Evolutionary conservation across 2,888 invertebrate genomes (phyloP).

Genomic region (Rotaria sp.): DNA sequence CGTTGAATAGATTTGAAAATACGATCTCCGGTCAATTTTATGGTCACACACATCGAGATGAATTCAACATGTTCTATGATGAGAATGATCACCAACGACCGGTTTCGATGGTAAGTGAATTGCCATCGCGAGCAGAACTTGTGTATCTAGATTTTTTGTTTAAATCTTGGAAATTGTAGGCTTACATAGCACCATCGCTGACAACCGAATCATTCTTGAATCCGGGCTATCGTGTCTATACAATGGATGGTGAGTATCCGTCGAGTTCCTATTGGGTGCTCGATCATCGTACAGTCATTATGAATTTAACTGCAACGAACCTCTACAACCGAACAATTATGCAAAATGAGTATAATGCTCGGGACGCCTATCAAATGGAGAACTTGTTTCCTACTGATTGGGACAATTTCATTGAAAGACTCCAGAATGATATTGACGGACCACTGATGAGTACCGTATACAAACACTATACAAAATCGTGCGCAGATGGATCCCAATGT

Average conservation of each 20-base stretch:
- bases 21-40: constrained; percentile 73
- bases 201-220: constrained; percentile 70
- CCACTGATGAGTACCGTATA: background rate
- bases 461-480: constrained; percentile 27
- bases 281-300: too few species aligned
- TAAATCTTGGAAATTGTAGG: constrained; percentile 53
- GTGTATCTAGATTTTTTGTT: too few species aligned
- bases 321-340: too few species aligned
- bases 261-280: constrained; percentile 16
- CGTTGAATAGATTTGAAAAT: constrained; percentile 47
- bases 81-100: constrained; percentile 26
- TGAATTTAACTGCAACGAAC: too few species aligned
- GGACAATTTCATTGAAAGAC: constrained; percentile 26
- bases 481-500: constrained; percentile 8
- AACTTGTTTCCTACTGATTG: constrained; percentile 32
- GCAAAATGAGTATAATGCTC: too few species aligned
- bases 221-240: constrained; percentile 86
- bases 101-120: background rate
- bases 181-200: constrained; percentile 64
- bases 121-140: background rate
- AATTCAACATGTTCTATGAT: constrained; percentile 69
- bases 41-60: constrained; percentile 85
- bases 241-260: constrained; percentile 72
- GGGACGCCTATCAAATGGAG: constrained; percentile 28
- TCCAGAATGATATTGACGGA: constrained; percentile 3